Base-by-base conservation (phyloP, 2,888 invertebrate genomes). In the Flexamia atlantica region DNA sequence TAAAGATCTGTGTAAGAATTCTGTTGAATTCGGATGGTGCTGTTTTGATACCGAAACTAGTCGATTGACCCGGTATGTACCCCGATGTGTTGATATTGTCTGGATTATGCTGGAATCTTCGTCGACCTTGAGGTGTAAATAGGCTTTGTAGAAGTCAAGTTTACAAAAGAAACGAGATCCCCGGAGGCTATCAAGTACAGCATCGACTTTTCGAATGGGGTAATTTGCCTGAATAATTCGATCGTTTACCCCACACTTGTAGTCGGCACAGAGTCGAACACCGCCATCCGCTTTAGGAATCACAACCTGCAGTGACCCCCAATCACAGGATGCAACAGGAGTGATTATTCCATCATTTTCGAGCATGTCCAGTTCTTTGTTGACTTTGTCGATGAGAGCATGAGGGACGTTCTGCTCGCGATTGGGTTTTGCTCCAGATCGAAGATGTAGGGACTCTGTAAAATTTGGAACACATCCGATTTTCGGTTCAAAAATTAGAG, bases 241-340 rank as follows among this genome's bases (percentile, higher is more conserved):
- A 70, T 86, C 81, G 72, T 88, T 88, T 9, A 88, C 86, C 17
- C 85, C 86, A 40, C 74, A 46, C 83, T 87, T 87, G 32, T 87
- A 88, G 80, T 88, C 86, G 68, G 72, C 85, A 32, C 85, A 85
- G 9, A 85, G 40, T 7, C 85, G 68, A 87, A 87, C 64, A 86
- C 85, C 17, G 64, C 50, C 14, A 85, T 86, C 12, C 85, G 86
- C 17, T 85, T 85, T 83, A 86, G 87, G 23, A 86, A 86, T 20
- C 82, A 76, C 79, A 84, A 85, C 42, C 42, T 81, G 57, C 82
- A 81, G 30, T 70, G 53, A 72, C 82, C 85, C 82, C 79, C 82
- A 72, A 20, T 72, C 72, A 72, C 72, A 23, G n/a, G 72, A 87
- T 83, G 68, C 9, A 53, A 84, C 32, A 9, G n/a, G 80, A 9